Percentiles rank a stretch among this genome's conserved stretches.
Evolutionary conservation across 2,888 invertebrate species (phyloP).

Genomic region (Drosophila mettleri): DNA sequence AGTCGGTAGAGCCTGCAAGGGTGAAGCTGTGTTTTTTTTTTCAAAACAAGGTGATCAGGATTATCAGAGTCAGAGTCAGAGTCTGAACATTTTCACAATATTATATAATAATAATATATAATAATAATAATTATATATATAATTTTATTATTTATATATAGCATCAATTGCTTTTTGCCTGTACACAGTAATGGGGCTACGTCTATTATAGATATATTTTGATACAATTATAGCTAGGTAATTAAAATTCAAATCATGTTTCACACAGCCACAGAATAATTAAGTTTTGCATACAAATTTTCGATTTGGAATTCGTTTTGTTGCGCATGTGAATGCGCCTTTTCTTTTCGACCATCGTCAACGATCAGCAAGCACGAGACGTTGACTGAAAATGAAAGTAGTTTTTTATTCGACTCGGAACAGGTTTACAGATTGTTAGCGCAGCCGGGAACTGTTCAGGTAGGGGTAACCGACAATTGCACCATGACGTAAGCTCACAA

Average conservation of each 20-base stretch:
- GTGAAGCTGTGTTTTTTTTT: too few relatives aligned
- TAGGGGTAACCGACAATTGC: slow-evolving; percentile 41
- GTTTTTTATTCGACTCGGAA: slow-evolving; percentile 55
- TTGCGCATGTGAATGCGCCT: slow-evolving; percentile 66
- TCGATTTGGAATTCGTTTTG: slow-evolving; percentile 28
- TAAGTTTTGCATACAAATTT: slow-evolving; percentile 34
- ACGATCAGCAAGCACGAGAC: slow-evolving; percentile 28
- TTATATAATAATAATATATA: too few relatives aligned
- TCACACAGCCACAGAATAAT: neutral
- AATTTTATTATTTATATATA: too few relatives aligned
- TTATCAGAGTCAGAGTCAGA: too few relatives aligned
- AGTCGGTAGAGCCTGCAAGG: too few relatives aligned
- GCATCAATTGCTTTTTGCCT: too few relatives aligned
- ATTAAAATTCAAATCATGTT: slow-evolving; percentile 55
- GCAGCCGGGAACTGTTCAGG: neutral
- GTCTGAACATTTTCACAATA: too few relatives aligned
- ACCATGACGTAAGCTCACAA: slow-evolving; percentile 57
- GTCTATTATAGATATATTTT: slow-evolving; percentile 15
- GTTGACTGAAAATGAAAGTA: slow-evolving; percentile 69
- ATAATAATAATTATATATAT: neutral
- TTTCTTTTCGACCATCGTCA: slow-evolving; percentile 26
- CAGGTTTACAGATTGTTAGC: slow-evolving; percentile 53
- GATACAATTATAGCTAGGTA: neutral
- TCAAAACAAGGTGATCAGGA: too few relatives aligned
- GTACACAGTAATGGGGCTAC: slow-evolving; percentile 14